Evolutionary conservation across 1,140 invertebrate genomes (phyloP).

Genomic region (Drosophila pseudoobscura): DNA sequence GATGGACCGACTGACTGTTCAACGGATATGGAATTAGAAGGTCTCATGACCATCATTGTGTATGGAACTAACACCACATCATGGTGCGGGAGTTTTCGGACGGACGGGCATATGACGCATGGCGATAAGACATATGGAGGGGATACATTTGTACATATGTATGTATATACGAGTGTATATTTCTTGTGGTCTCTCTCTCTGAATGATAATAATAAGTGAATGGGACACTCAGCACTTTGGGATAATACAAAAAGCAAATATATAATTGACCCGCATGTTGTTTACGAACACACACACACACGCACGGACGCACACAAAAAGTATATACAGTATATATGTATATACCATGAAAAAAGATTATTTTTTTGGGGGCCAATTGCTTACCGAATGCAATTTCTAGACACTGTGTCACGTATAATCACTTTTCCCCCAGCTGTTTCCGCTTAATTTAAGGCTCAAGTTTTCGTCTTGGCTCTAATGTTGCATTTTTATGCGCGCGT

Average conservation of each 20-base stretch:
- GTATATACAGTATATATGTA: conserved; percentile 14
- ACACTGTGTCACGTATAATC: conserved; percentile 23
- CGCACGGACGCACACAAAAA: conserved; percentile 6
- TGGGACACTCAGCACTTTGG: too few species aligned
- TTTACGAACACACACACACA: conserved; percentile 35
- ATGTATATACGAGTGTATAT: background rate
- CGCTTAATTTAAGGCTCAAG: conserved; percentile 29
- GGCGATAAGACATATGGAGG: conserved; percentile 42
- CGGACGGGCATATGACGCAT: conserved; percentile 36
- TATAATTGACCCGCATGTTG: conserved; percentile 45
- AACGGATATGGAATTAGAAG: too few species aligned
- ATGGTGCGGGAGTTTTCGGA: conserved; percentile 6
- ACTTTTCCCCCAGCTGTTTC: conserved; percentile 33
- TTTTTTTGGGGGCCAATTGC: conserved; percentile 14
- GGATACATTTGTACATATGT: conserved; percentile 2
- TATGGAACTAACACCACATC: background rate
- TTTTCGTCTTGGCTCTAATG: conserved; percentile 30
- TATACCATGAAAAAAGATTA: conserved; percentile 23
- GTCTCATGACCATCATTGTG: conserved; percentile 1
- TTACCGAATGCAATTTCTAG: conserved; percentile 43
- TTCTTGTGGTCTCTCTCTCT: background rate
- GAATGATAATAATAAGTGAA: conserved; percentile 29
- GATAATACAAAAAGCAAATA: too few species aligned
- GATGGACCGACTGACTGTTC: too few species aligned
- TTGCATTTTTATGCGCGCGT: conserved; percentile 51